Evolutionary conservation across 2,888 invertebrate genomes (phyloP).

Genomic region (Cosmia trapezina): DNA sequence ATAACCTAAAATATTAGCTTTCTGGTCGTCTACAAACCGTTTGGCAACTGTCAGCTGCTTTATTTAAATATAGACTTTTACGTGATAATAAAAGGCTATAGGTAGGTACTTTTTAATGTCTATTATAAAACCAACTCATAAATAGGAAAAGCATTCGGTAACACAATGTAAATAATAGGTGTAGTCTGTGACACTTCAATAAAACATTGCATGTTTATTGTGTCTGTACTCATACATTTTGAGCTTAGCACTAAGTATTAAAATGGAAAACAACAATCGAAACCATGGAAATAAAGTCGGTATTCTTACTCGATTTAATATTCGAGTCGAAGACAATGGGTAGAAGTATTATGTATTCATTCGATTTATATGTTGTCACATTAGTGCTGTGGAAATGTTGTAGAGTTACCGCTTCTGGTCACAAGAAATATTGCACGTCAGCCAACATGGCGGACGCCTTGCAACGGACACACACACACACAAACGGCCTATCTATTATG

Average conservation of each 20-base stretch:
- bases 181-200: conserved; percentile 34
- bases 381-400: conserved; percentile 60
- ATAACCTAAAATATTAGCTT: neutral
- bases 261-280: conserved; percentile 51
- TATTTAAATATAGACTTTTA: neutral
- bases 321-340: conserved; percentile 70
- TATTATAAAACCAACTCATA: conserved; percentile 20
- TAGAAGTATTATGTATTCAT: conserved; percentile 68
- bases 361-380: conserved; percentile 66
- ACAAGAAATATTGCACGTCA: conserved; percentile 69
- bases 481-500: conserved; percentile 71
- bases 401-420: conserved; percentile 63
- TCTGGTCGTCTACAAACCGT: neutral
- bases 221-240: conserved; percentile 32
- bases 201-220: conserved; percentile 45
- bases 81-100: neutral
- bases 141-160: conserved; percentile 20
- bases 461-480: conserved; percentile 55
- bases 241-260: conserved; percentile 24
- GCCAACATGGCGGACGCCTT: conserved; percentile 54
- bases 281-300: conserved; percentile 47
- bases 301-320: conserved; percentile 52
- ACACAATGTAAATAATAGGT: conserved; percentile 42
- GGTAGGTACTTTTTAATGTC: neutral
- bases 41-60: neutral